These are phyloP conservation scores for Myotis daubentonii DNA, from an alignment of 2,797 vertebrate species.

Conservation along the genomic window DNA sequence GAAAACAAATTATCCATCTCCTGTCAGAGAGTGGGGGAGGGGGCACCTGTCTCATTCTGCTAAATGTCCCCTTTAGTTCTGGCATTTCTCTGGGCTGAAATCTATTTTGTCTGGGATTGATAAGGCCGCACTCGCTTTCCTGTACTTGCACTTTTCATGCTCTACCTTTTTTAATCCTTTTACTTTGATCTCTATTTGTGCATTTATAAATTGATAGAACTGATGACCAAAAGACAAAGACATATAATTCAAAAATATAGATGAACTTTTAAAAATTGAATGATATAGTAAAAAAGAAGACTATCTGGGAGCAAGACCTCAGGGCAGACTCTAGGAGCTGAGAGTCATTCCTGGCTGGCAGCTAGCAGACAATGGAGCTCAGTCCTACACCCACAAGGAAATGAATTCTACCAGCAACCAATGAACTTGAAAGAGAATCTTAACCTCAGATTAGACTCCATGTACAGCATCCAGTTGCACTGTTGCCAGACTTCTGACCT, in stretches of 20 bases:
- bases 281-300: background rate
- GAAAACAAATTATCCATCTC: background rate
- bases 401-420: background rate
- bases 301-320: background rate
- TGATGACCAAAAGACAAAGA: background rate
- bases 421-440: background rate
- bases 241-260: background rate
- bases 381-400: background rate
- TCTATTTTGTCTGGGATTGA: background rate
- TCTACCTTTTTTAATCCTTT: background rate
- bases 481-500: background rate
- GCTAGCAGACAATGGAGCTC: background rate
- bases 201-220: background rate
- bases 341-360: background rate
- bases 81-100: background rate
- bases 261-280: background rate
- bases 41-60: background rate
- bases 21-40: background rate
- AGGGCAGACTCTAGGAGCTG: background rate
- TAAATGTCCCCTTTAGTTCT: background rate
- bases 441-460: background rate
- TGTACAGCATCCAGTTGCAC: background rate
- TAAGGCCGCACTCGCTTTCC: background rate
- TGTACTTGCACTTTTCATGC: background rate
- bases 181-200: background rate